Conservation (phyloP, 1,140 invertebrate species). For the Atopsyche davidsoni region DNA sequence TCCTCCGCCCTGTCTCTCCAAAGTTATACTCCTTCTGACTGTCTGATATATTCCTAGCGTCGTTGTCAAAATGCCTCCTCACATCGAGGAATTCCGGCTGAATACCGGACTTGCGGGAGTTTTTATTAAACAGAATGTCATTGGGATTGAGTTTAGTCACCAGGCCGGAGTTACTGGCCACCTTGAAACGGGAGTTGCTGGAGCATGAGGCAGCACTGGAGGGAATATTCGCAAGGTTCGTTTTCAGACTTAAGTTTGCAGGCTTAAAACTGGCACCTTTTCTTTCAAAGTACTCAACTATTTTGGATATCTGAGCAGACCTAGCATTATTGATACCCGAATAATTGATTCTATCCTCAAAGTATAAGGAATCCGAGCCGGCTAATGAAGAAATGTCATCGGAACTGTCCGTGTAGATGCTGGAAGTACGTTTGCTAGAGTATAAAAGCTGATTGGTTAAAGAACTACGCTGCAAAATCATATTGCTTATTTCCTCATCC, state of each 20-base stretch:
- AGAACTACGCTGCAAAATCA: constrained; percentile 36
- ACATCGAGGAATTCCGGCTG: constrained; percentile 25
- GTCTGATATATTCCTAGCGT: constrained; percentile 25
- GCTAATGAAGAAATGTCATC: constrained; percentile 77
- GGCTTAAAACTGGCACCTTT: constrained; percentile 54
- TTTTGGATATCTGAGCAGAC: constrained; percentile 72
- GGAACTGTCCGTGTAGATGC: constrained; percentile 79
- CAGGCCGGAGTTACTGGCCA: constrained; percentile 5
- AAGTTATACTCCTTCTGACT: constrained; percentile 30
- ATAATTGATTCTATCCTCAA: constrained; percentile 57
- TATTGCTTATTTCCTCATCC: constrained; percentile 40
- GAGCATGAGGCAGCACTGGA: constrained; percentile 2
- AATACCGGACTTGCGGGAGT: constrained; percentile 12
- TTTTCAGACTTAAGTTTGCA: constrained; percentile 28
- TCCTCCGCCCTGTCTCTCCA: constrained; percentile 25
- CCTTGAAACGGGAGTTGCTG: constrained; percentile 14
- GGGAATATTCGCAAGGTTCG: constrained; percentile 11
- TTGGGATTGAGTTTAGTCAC: constrained; percentile 18
- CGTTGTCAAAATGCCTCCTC: constrained; percentile 29
- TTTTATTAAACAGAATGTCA: constrained; percentile 19
- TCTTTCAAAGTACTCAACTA: constrained; percentile 82
- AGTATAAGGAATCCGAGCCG: constrained; percentile 62
- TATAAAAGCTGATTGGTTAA: constrained; percentile 47
- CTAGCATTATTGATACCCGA: constrained; percentile 44
- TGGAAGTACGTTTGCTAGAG: constrained; percentile 68